Evolutionary conservation across 2,888 invertebrate species (phyloP).

Genomic region (Mycogona germanica): DNA sequence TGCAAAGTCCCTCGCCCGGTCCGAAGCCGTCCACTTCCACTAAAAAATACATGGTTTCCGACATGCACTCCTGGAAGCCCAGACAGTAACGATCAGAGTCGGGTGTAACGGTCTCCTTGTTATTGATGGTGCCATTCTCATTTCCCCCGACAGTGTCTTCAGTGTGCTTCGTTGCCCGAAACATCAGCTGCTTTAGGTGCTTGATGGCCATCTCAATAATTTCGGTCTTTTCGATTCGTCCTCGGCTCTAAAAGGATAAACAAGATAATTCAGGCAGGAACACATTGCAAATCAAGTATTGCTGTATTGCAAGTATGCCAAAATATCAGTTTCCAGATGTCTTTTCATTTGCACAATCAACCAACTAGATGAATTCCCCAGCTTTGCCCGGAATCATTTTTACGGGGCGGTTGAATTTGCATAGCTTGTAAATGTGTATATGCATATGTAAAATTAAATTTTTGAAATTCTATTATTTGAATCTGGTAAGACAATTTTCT

Average conservation of each 20-base stretch:
- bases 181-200: constrained; percentile 77
- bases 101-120: background rate
- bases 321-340: constrained; percentile 1
- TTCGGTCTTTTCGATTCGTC: constrained; percentile 93
- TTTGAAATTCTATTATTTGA: too few species aligned
- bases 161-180: constrained; percentile 24
- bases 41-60: constrained; percentile 78
- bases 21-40: constrained; percentile 71
- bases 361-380: too few species aligned
- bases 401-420: too few species aligned
- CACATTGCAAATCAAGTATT: constrained; percentile 2
- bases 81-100: constrained; percentile 51
- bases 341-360: too few species aligned
- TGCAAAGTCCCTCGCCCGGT: constrained; percentile 66
- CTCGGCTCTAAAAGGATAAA: constrained; percentile 59
- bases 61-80: constrained; percentile 83
- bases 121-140: background rate
- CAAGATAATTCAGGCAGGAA: constrained; percentile 12
- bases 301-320: constrained; percentile 1
- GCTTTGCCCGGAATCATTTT: too few species aligned
- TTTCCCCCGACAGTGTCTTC: background rate
- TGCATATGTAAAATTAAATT: too few species aligned
- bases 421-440: too few species aligned
- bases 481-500: too few species aligned
- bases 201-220: constrained; percentile 97